Percentiles rank a stretch among this genome's conserved stretches.
Conservation (phyloP, 1,140 invertebrate species). For the Ooceraea biroi region DNA sequence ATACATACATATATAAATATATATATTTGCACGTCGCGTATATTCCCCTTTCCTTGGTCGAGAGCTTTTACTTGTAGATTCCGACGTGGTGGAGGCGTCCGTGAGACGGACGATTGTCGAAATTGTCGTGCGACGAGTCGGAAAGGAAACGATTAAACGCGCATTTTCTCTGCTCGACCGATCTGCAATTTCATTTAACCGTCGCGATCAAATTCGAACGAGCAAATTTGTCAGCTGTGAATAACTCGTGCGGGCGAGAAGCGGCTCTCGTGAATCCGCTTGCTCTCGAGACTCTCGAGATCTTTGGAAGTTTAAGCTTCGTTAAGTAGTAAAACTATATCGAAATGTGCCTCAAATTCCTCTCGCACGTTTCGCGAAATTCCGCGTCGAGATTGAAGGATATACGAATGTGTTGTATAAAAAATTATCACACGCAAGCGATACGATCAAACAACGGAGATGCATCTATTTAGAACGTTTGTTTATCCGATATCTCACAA, state of each 20-base stretch:
- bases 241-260: background rate
- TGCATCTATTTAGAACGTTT: constrained; percentile 13
- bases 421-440: background rate
- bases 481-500: constrained; percentile 15
- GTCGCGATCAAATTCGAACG: constrained; percentile 7
- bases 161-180: constrained; percentile 38
- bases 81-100: constrained; percentile 53
- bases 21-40: constrained; percentile 7
- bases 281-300: no score
- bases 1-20: background rate
- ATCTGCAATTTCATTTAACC: constrained; percentile 29
- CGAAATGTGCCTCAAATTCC: constrained; percentile 1
- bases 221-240: constrained; percentile 15
- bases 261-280: no score
- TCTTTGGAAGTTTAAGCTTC: no score
- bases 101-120: constrained; percentile 61
- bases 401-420: background rate
- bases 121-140: background rate
- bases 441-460: background rate
- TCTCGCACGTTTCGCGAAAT: constrained; percentile 9
- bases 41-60: constrained; percentile 32
- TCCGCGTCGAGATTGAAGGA: constrained; percentile 17
- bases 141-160: background rate
- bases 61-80: constrained; percentile 55
- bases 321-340: background rate